Evolutionary conservation across 2,797 vertebrate species (phyloP).

Genomic region (Epinephelus awoara): DNA sequence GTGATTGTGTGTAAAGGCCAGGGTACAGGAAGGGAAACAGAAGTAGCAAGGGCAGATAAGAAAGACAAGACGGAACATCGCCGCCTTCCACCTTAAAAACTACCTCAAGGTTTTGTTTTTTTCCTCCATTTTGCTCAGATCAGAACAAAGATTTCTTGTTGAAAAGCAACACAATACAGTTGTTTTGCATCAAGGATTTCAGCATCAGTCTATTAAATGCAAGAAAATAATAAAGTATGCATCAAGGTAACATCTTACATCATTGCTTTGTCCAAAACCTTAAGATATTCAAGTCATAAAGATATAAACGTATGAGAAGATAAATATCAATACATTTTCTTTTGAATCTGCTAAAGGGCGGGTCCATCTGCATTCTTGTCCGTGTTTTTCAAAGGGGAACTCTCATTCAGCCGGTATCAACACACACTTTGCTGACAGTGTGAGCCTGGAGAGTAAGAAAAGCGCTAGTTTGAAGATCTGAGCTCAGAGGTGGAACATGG

Average conservation of each 20-base stretch:
- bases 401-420: too few species aligned
- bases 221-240: not conserved
- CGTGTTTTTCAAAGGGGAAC: too few species aligned
- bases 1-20: slow-evolving; percentile 22
- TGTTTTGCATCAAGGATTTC: not conserved
- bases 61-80: slow-evolving; percentile 55
- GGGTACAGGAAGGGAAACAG: slow-evolving; percentile 47
- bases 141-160: not conserved
- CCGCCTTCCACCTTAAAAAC: slow-evolving; percentile 29
- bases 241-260: not conserved
- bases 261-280: not conserved
- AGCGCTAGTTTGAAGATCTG: too few species aligned
- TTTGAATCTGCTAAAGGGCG: too few species aligned
- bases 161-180: not conserved
- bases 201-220: not conserved
- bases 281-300: not conserved
- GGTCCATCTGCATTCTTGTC: too few species aligned
- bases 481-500: too few species aligned
- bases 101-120: not conserved
- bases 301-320: not conserved
- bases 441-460: too few species aligned
- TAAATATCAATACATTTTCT: too few species aligned
- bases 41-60: slow-evolving; percentile 67
- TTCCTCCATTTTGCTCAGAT: not conserved
- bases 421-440: too few species aligned